phyloP scores from a whole-genome alignment of 2,888 invertebrate genomes.

The Drosophila gaucha region DNA sequence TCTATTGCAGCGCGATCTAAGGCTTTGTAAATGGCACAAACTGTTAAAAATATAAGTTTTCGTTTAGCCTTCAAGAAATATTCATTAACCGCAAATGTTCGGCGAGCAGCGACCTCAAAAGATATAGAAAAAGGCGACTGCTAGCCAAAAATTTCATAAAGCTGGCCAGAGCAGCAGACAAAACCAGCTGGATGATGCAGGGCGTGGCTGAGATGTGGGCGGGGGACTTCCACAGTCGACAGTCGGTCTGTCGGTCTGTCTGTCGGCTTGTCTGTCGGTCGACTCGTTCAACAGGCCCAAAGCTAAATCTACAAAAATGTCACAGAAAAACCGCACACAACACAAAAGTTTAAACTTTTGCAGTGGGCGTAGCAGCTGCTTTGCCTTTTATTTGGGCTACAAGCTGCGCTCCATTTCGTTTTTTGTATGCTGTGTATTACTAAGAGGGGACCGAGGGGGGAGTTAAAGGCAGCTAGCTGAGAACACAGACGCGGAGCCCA shows the following conservation, averaged over 20 bases:
- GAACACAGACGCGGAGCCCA: slow-evolving; percentile 2
- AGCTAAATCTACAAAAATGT: slow-evolving; percentile 65
- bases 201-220: slow-evolving; percentile 16
- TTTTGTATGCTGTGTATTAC: slow-evolving; percentile 38
- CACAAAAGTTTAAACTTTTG: slow-evolving; percentile 67
- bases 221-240: no score
- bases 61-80: slow-evolving; percentile 43
- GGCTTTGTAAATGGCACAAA: slow-evolving; percentile 41
- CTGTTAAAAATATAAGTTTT: slow-evolving; percentile 49
- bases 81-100: slow-evolving; percentile 53
- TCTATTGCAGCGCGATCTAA: neutral
- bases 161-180: slow-evolving; percentile 21
- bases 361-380: slow-evolving; percentile 48
- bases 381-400: slow-evolving; percentile 42
- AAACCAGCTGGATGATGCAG: slow-evolving; percentile 23
- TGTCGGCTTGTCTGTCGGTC: no score
- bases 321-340: slow-evolving; percentile 68
- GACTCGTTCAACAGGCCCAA: slow-evolving; percentile 35
- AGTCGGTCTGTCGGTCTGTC: no score
- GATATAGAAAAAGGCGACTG: slow-evolving; percentile 13
- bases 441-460: neutral
- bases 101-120: slow-evolving; percentile 26
- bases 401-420: slow-evolving; percentile 63
- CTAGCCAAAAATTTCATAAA: slow-evolving; percentile 50
- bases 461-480: neutral